Base-by-base conservation (phyloP, 1,140 invertebrate species). In the Anoplolepis gracilipes region DNA sequence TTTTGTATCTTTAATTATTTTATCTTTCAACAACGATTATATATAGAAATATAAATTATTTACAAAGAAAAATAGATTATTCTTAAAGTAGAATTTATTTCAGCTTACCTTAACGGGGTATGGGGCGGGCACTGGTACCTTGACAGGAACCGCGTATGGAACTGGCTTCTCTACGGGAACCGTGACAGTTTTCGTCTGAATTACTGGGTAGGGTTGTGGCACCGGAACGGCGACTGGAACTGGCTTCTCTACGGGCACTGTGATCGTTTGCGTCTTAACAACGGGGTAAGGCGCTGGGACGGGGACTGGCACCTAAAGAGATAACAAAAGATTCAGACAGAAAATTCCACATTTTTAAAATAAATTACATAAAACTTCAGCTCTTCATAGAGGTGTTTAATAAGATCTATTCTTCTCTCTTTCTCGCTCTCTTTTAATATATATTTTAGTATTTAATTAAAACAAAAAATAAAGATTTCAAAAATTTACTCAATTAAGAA, bases 141-240 rank as follows among this genome's bases (percentile, higher is more conserved):
- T n/a, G n/a, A n/a, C n/a, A n/a, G n/a, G n/a, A n/a, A n/a, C n/a
- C n/a, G n/a, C n/a, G 0, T 93, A 91, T 46, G 91, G 91, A 8
- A 91, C 90, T 25, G 94, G 94, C 65, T 91, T 93, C 81, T 95
- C 94, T 61, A 95, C 94, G 49, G 94, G 94, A 49, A 95, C 93
- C 28, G 85, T 11, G 75, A 95, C 79, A 0, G 94, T 93, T 76
- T 92, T 92, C 53, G 94, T 95, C 30, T 95, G 90, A 16, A 95
- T 73, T 0, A 94, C 94, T 65, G 94, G 94, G 85, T 95, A 94
- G 1, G 94, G 94, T 59, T 93, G 89, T 65, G 93, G 94, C 0
- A 94, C 94, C 53, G 93, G 94, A 25, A 94, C 94, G 0, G 93
- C 73, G 0, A 94, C 93, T 84, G 94, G 93, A 13, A 92, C 91